Percentiles rank a stretch among this genome's conserved stretches.
Evolutionary conservation across 2,797 vertebrate species (phyloP).

Genomic region (Schizopygopsis pylzovi): DNA sequence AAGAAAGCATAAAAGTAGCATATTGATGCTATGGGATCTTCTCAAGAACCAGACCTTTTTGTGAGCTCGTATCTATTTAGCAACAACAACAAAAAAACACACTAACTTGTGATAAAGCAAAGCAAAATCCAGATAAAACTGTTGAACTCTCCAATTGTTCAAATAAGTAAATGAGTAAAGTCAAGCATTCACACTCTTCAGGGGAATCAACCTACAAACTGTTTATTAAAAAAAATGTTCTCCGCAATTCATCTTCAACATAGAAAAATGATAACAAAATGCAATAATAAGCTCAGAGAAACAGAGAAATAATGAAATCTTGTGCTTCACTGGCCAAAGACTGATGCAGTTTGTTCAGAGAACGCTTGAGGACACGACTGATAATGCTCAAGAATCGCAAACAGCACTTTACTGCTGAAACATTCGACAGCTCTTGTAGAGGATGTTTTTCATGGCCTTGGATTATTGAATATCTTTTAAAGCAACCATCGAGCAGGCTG

Average conservation of each 20-base stretch:
- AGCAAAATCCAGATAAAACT: not conserved
- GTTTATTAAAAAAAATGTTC: too few relatives aligned
- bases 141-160: not conserved
- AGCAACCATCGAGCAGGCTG: not conserved
- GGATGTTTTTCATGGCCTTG: slow-evolving; percentile 1
- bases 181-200: not conserved
- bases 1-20: not conserved
- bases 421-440: not conserved
- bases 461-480: slow-evolving; percentile 26
- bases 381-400: not conserved
- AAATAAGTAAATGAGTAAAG: slow-evolving; percentile 2
- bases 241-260: not conserved
- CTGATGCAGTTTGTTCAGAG: not conserved
- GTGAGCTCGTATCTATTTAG: not conserved
- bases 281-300: not conserved
- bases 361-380: not conserved
- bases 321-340: not conserved
- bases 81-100: not conserved
- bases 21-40: not conserved
- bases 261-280: not conserved
- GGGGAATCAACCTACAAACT: not conserved
- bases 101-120: not conserved
- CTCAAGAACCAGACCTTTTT: not conserved
- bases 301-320: not conserved
- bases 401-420: slow-evolving; percentile 12